Evolutionary conservation across 2,113 vertebrate species (phyloP), one percentile per base, ranked within the genome.

Genomic region (Verasper variegatus): DNA sequence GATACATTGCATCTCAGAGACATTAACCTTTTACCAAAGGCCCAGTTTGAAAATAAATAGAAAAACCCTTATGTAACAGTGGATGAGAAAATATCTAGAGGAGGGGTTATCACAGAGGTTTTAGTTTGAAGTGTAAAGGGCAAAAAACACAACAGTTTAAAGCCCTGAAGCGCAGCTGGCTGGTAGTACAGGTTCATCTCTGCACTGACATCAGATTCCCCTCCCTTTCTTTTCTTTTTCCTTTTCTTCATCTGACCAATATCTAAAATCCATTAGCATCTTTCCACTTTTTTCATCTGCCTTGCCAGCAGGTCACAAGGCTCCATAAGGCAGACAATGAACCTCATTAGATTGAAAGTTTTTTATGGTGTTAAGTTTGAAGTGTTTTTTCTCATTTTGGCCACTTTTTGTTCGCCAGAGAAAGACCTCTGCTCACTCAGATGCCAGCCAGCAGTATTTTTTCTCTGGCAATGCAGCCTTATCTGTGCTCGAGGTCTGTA

Each of bases 401-500:
- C 76, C 83, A 55, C 51, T 81, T 85, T 88, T 88, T 91, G 86
- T 85, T 90, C 72, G 77, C 82, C 68, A 70, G 86, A 85, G 72
- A 84, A 77, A 84, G 85, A 81, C 83, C 89, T 84, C 80, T 86
- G 81, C 57, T 72, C 66, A 76, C 75, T 82, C 24, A 80, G 68
- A 87, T 81, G 88, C 88, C 76, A 67, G 81, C 18, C 20, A 60
- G 88, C 82, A 76, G 86, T 91, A 87, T 88, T 91, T 62, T 88
- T 72, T 88, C 90, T 74, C 81, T 60, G 74, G 81, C 80, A 61
- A 26, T 65, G 74, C 82, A 78, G 86, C 81, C 87, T 92, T 92
- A 90, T 93, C 92, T 90, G 89, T 54, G 90, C 89, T 94, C 80
- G 85, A 93, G 91, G 91, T 93, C 93, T 93, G 89, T 83, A 88